Evolutionary conservation across 2,888 invertebrate genomes (phyloP), one percentile per base, ranked within the genome.

Genomic region (Hofmannophila pseudospretella): DNA sequence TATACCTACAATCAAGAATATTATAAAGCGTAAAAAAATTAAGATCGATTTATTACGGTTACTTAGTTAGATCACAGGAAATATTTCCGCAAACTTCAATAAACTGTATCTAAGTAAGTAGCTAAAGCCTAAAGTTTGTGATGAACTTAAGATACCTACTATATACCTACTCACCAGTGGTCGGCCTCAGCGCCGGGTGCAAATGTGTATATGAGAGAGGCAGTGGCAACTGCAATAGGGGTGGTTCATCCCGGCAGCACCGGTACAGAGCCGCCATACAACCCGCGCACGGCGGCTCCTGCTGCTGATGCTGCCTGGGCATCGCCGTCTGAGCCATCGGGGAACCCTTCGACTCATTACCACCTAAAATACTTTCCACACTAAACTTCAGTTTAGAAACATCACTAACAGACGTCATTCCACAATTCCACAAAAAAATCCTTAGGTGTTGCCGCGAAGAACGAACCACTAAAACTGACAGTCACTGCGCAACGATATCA

Each of bases 331-430:
- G 20, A 11, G 45, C 42, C 20, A 10, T 20, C 8, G 32, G 32
- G 7, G 32, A 9, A 20, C n/a, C 23, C 23, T 16, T 22, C 5
- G 32, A 33, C 34, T 37, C 42, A 9, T 33, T 41, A 3, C 13
- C 85, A 8, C 91, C 89, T 38, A 93, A 66, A 49, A 93, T 90
- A 58, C 91, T 88, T 57, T 93, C 93, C 44, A 93, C 90, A 55
- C 93, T 92, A 61, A 93, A 93, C 80, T 92, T 93, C 46, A 91
- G 67, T 54, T 88, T 87, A 46, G 34, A 13, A 46, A 76, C 67
- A 56, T 77, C 78, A 69, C 79, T 59, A 50, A 62, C 69, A 34
- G 84, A 80, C 58, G 81, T 85, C 81, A 82, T 81, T 53, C 54
- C 59, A 52, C 55, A 35, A 23, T 29, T 23, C 32, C 48, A 61